Evolutionary conservation across 2,888 invertebrate species (phyloP).

Genomic region (Halictus quadricinctus): DNA sequence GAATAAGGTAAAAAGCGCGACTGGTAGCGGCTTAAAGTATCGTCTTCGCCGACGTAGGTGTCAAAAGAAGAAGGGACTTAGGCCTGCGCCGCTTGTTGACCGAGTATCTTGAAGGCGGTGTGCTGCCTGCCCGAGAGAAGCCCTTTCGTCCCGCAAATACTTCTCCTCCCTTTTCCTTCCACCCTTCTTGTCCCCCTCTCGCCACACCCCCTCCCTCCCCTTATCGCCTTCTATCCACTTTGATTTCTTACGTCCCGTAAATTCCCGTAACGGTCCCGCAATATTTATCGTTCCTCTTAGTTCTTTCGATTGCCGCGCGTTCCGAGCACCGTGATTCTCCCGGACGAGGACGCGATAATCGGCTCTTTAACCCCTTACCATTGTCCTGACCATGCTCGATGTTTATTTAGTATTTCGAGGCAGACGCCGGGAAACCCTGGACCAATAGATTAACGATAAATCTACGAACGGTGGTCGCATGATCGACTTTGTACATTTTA

Average conservation of each 20-base stretch:
- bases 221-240: slow-evolving; percentile 36
- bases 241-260: slow-evolving; percentile 42
- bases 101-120: slow-evolving; percentile 74
- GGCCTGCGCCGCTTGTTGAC: slow-evolving; percentile 65
- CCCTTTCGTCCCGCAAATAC: slow-evolving; percentile 71
- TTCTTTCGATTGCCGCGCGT: slow-evolving; percentile 13
- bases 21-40: slow-evolving; percentile 55
- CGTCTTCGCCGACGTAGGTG: slow-evolving; percentile 44
- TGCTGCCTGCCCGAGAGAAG: slow-evolving; percentile 70
- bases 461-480: neutral
- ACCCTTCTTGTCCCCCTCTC: neutral
- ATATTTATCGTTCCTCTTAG: slow-evolving; percentile 46
- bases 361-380: neutral
- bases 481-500: neutral
- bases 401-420: slow-evolving; percentile 7
- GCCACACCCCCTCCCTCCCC: neutral
- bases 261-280: slow-evolving; percentile 32
- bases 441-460: neutral
- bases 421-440: neutral
- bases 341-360: slow-evolving; percentile 13
- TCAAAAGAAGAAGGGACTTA: slow-evolving; percentile 57
- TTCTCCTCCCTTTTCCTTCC: slow-evolving; percentile 23
- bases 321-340: neutral
- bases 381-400: neutral
- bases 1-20: slow-evolving; percentile 50